Percentiles rank a stretch among this genome's conserved stretches.
Conservation (phyloP, 1,140 invertebrate genomes). For the Platyscapa corneri region DNA sequence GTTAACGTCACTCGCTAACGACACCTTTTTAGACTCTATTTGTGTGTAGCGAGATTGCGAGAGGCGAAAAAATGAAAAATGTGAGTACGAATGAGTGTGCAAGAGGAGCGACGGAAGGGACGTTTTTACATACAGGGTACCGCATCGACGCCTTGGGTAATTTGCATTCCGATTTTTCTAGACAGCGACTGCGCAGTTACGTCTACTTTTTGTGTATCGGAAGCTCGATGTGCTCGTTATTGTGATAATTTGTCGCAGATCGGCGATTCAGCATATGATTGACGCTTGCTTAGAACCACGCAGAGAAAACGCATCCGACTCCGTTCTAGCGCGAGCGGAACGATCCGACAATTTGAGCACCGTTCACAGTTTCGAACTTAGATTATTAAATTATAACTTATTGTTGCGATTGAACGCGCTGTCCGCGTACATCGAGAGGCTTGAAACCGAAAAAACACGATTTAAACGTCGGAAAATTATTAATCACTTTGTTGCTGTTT, state of each 20-base stretch:
- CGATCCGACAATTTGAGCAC: not conserved
- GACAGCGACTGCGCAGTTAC: slow-evolving; percentile 21
- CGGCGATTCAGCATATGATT: slow-evolving; percentile 28
- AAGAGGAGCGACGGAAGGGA: slow-evolving; percentile 15
- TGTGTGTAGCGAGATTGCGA: not conserved
- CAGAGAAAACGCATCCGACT: slow-evolving; percentile 47
- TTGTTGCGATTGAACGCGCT: slow-evolving; percentile 30
- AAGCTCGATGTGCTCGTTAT: slow-evolving; percentile 42
- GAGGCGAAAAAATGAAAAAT: not conserved
- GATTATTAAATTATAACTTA: slow-evolving; percentile 39
- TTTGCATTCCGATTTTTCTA: slow-evolving; percentile 50
- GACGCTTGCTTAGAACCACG: not conserved
- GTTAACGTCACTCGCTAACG: too few species aligned
- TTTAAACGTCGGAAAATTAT: not conserved
- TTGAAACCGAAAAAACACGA: not conserved
- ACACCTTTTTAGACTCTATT: not conserved
- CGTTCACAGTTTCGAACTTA: not conserved
- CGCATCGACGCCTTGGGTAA: slow-evolving; percentile 43
- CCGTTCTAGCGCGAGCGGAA: not conserved
- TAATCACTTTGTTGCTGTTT: slow-evolving; percentile 31
- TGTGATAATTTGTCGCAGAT: slow-evolving; percentile 33
- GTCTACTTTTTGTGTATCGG: slow-evolving; percentile 48
- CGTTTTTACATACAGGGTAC: slow-evolving; percentile 51
- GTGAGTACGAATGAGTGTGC: not conserved
- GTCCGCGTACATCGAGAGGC: not conserved